phyloP scores from a whole-genome alignment of 2,113 vertebrate genomes.

The Dascyllus trimaculatus region DNA sequence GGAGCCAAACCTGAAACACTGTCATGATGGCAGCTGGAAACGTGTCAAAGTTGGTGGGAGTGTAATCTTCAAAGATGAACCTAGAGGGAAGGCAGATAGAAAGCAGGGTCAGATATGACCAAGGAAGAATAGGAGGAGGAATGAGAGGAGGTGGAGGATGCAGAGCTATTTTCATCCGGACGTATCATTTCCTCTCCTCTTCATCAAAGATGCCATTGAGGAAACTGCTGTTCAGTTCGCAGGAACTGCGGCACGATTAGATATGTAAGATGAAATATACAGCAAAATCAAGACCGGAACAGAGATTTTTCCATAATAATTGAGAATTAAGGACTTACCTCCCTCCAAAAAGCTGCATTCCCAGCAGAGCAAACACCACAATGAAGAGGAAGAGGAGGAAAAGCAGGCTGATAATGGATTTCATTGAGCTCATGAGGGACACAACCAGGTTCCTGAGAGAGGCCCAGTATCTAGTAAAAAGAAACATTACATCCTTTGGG shows the following conservation, averaged over 20 bases:
- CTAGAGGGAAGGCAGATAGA: conserved; percentile 73
- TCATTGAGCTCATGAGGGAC: conserved; percentile 89
- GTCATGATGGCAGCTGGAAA: conserved; percentile 89
- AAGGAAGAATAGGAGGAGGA: conserved; percentile 53
- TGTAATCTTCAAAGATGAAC: conserved; percentile 90
- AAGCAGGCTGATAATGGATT: conserved; percentile 88
- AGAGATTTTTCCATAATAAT: neutral
- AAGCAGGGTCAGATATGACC: conserved; percentile 71
- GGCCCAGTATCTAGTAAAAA: conserved; percentile 83
- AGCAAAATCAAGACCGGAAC: neutral
- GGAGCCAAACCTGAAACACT: conserved; percentile 86
- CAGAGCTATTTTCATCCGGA: conserved; percentile 70
- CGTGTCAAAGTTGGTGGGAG: conserved; percentile 89
- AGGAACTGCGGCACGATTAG: conserved; percentile 2
- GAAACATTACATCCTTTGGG: neutral
- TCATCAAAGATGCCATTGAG: conserved; percentile 50
- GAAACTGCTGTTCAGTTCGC: conserved; percentile 34
- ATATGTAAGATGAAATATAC: neutral
- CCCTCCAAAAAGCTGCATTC: conserved; percentile 88
- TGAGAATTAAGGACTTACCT: conserved; percentile 69
- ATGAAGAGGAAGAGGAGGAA: conserved; percentile 88
- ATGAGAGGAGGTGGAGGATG: conserved; percentile 62
- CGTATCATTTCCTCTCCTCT: conserved; percentile 53
- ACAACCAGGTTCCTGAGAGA: conserved; percentile 88
- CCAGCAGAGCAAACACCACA: conserved; percentile 86